A percentile compares a stretch with the other conserved stretches of the same genome.
Evolutionary conservation across 2,113 vertebrate species (phyloP).

Genomic region (Pedetes capensis): DNA sequence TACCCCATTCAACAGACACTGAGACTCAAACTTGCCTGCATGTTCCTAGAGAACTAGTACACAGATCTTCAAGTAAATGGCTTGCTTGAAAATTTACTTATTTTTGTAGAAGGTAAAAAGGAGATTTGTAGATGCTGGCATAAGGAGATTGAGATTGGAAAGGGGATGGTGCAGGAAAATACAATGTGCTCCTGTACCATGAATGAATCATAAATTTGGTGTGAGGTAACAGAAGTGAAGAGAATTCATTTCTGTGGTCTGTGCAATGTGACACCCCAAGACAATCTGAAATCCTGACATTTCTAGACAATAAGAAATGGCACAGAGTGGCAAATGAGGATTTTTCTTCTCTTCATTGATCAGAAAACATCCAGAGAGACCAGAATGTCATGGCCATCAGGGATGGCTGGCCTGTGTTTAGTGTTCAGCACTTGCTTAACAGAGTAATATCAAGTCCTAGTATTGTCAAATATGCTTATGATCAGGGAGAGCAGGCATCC

Average conservation of each 20-base stretch:
- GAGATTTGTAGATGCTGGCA: neutral
- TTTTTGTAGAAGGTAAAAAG: neutral
- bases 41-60: neutral
- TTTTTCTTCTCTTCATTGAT: neutral
- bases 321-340: fast-evolving
- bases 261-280: neutral
- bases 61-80: neutral
- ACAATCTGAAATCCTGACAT: neutral
- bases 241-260: neutral
- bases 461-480: neutral
- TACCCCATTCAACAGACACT: neutral
- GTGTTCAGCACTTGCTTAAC: neutral
- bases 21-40: neutral
- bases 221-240: neutral
- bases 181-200: neutral
- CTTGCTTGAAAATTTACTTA: neutral
- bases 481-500: neutral
- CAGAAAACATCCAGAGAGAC: neutral
- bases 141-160: neutral
- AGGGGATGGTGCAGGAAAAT: neutral
- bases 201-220: neutral
- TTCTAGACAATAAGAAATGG: neutral
- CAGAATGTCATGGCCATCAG: neutral
- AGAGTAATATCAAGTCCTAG: neutral
- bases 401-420: fast-evolving